Evolutionary conservation across 1,140 invertebrate genomes (phyloP).

Genomic region (Drosophila ironensis): DNA sequence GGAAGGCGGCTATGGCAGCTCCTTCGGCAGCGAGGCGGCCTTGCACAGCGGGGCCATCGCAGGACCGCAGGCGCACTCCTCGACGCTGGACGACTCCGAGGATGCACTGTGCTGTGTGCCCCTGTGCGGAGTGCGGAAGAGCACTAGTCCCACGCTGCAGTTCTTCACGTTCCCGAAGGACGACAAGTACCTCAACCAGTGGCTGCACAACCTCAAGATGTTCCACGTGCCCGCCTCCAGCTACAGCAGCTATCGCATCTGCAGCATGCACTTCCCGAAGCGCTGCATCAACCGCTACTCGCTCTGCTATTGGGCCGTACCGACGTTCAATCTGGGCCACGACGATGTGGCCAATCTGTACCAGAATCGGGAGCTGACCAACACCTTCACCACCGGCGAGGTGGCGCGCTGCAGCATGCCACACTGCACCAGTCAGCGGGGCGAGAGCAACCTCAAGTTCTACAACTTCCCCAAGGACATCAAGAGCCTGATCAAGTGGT

Average conservation of each 20-base stretch:
- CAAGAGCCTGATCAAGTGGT: constrained; percentile 77
- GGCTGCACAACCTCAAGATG: constrained; percentile 79
- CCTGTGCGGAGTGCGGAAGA: constrained; percentile 70
- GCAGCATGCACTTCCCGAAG: constrained; percentile 78
- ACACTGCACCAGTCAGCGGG: constrained; percentile 67
- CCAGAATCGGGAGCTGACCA: constrained; percentile 75
- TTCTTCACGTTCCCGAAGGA: constrained; percentile 77
- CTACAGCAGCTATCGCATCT: constrained; percentile 66
- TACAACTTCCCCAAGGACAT: constrained; percentile 79
- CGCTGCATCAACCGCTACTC: constrained; percentile 78
- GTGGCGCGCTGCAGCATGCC: constrained; percentile 78
- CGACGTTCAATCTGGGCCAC: constrained; percentile 75
- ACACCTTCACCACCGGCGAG: constrained; percentile 72
- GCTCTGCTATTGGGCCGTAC: constrained; percentile 77
- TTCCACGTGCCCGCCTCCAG: constrained; percentile 60
- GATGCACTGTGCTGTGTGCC: constrained; percentile 75
- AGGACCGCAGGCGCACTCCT: constrained; percentile 66
- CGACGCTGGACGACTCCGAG: constrained; percentile 67
- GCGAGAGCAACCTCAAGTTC: constrained; percentile 76
- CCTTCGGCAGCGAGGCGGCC: constrained; percentile 51
- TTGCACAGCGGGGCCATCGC: constrained; percentile 44
- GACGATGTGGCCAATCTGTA: constrained; percentile 78
- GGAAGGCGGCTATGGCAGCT: constrained; percentile 56
- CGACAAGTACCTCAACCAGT: constrained; percentile 76
- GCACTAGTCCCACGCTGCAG: constrained; percentile 71